These are phyloP conservation scores for Allobates femoralis DNA, from an alignment of 2,797 vertebrate species.

Conservation along the genomic window DNA sequence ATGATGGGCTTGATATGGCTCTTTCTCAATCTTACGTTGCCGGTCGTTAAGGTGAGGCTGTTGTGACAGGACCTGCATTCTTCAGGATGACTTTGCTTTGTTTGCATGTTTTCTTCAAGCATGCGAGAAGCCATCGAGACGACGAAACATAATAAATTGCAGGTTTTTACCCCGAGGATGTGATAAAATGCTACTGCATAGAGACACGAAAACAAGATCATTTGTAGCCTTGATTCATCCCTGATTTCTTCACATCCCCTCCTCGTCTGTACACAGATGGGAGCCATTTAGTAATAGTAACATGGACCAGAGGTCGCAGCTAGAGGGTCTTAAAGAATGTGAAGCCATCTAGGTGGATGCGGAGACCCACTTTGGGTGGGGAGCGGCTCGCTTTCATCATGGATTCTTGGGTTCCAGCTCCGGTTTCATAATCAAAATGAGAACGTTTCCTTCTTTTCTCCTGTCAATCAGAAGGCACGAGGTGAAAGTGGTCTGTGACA, in stretches of 20 bases:
- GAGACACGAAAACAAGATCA: not conserved
- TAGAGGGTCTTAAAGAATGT: not conserved
- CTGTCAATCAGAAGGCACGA: not conserved
- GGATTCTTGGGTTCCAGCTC: not conserved
- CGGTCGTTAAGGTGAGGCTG: slow-evolving; percentile 26
- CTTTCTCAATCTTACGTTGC: not conserved
- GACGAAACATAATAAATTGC: not conserved
- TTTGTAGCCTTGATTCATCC: not conserved
- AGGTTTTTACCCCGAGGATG: not conserved
- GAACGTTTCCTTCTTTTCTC: not conserved
- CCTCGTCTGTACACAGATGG: slow-evolving; percentile 4
- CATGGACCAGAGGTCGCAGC: not conserved
- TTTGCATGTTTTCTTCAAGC: not conserved
- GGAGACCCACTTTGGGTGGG: not conserved
- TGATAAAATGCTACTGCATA: slow-evolving; percentile 1
- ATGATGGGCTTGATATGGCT: slow-evolving; percentile 4
- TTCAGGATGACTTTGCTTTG: not conserved
- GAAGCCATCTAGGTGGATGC: not conserved
- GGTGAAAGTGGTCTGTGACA: not conserved
- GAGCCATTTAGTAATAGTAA: slow-evolving; percentile 9
- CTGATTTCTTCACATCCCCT: not conserved
- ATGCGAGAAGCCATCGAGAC: not conserved
- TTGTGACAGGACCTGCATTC: slow-evolving; percentile 28
- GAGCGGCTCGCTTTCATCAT: too few relatives aligned
- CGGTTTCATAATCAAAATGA: slow-evolving; percentile 11